Percentiles rank a stretch among this genome's conserved stretches.
Conservation (phyloP, 2,113 vertebrate species). For the Platycercus adscitus region DNA sequence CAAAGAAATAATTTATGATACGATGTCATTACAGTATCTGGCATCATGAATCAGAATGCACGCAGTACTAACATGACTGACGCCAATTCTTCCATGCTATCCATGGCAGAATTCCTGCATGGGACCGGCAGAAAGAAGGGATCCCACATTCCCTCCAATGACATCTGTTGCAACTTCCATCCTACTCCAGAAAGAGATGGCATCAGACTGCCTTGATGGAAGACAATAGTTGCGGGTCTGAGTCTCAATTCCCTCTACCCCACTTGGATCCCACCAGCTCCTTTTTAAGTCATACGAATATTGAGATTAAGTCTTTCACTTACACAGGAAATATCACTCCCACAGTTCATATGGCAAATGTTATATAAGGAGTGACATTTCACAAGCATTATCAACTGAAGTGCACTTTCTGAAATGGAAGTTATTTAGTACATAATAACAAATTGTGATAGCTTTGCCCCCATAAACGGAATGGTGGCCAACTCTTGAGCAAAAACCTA, state of each 20-base stretch:
- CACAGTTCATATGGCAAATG: background rate
- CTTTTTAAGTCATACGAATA: background rate
- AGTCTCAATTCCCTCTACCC: background rate
- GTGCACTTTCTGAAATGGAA: background rate
- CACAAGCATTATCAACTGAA: background rate
- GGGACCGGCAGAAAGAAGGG: background rate
- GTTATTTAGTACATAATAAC: background rate
- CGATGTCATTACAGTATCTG: slow-evolving; percentile 41
- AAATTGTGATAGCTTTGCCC: background rate
- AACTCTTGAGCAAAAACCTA: background rate
- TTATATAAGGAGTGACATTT: background rate
- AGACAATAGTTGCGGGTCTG: background rate
- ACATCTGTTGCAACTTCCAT: background rate
- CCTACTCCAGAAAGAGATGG: background rate
- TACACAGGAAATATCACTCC: background rate
- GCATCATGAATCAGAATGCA: background rate
- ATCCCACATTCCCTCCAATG: background rate
- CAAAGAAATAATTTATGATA: slow-evolving; percentile 24
- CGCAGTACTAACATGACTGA: background rate
- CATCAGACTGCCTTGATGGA: background rate
- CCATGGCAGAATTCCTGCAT: background rate
- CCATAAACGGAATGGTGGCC: background rate
- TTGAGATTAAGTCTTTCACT: background rate
- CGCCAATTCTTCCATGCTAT: background rate
- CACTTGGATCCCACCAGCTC: background rate